Percentiles rank a stretch among this genome's conserved stretches.
phyloP scores from a whole-genome alignment of 2,797 vertebrate genomes.

The Leucoraja ocellata region DNA sequence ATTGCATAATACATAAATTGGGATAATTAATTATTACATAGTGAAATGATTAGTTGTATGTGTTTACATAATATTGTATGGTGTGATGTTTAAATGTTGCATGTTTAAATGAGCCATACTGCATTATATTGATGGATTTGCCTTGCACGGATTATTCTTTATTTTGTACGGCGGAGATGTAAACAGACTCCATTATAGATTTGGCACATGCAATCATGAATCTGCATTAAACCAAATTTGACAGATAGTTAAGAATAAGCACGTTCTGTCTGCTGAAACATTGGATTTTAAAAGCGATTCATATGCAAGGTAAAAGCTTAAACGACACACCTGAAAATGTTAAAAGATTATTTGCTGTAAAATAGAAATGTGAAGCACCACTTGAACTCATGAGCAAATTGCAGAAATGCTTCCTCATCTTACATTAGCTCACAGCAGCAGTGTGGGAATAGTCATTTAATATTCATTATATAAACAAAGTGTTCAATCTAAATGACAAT shows the following conservation, averaged over 20 bases:
- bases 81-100: background rate
- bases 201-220: background rate
- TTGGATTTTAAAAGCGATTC: background rate
- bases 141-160: background rate
- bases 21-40: constrained; percentile 2
- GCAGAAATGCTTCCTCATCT: background rate
- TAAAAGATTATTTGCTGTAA: background rate
- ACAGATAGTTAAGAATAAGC: constrained; percentile 2
- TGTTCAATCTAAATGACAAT: background rate
- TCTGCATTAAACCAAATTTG: background rate
- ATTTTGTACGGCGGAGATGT: background rate
- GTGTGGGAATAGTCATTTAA: background rate
- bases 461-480: background rate
- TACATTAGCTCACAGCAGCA: background rate
- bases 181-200: constrained; percentile 17
- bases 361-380: background rate
- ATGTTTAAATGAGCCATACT: background rate
- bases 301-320: background rate
- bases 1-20: background rate
- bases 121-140: constrained; percentile 23
- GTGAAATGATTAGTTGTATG: background rate
- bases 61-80: background rate
- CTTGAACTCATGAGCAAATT: background rate
- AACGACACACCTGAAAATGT: background rate
- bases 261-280: background rate